A percentile compares a stretch with the other conserved stretches of the same genome.
Conservation (phyloP, 2,113 vertebrate species). For the Coregonus clupeaformis region DNA sequence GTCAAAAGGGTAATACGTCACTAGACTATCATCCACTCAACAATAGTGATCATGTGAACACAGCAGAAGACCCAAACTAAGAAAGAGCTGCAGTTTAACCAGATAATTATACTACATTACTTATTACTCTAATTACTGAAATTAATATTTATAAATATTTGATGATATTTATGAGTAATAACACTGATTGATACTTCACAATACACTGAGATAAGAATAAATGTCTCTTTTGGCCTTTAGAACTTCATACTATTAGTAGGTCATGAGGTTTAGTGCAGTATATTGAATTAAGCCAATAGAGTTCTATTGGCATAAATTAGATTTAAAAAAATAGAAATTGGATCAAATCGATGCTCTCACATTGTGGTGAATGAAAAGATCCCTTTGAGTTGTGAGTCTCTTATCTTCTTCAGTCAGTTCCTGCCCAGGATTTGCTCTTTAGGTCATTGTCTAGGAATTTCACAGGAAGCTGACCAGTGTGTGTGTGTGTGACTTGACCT, state of each 20-base stretch:
- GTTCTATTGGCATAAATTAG: conserved; percentile 8
- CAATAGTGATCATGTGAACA: background rate
- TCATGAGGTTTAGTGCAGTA: background rate
- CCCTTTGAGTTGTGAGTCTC: background rate
- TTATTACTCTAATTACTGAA: too few relatives aligned
- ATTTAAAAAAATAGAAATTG: conserved; percentile 6
- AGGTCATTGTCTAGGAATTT: conserved; percentile 8
- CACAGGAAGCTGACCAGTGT: background rate
- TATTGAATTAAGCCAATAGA: conserved; percentile 21
- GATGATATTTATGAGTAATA: too few relatives aligned
- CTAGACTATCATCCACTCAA: background rate
- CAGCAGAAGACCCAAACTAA: too few relatives aligned
- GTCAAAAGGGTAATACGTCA: too few relatives aligned
- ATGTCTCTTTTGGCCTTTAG: too few relatives aligned
- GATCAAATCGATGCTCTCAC: background rate
- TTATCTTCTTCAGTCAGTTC: conserved; percentile 2
- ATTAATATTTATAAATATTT: too few relatives aligned
- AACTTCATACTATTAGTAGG: background rate
- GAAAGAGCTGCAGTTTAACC: too few relatives aligned
- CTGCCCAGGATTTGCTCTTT: background rate
- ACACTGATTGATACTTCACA: too few relatives aligned
- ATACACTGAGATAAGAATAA: too few relatives aligned
- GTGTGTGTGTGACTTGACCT: conserved; percentile 1
- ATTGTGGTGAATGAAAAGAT: background rate
- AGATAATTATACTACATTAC: too few relatives aligned